Base-by-base conservation (phyloP, 2,888 invertebrate species). In the Dasysyrphus tricinctus region DNA sequence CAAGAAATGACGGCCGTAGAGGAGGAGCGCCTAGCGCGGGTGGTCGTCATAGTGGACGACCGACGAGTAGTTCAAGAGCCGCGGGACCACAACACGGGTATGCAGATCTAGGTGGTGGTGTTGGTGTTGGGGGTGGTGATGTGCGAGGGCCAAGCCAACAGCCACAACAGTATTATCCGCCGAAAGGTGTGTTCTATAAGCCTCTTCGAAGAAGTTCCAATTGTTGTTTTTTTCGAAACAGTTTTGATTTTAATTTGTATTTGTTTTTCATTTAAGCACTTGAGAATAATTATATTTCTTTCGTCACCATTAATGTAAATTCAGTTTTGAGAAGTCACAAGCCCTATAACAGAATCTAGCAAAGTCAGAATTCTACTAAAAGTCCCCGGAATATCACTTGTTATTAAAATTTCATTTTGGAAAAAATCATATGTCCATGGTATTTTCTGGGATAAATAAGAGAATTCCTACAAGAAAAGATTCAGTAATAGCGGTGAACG, bases 151-250 rank as follows among this genome's bases (percentile, higher is more conserved):
- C 88, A 90, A 90, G 90, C 90, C 90, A 89, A 88, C 89, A 88
- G 88, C 88, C 89, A 81, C 91, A 96, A 91, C 96, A 96, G 91
- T 95, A 96, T 92, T 95, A 95, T 93, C 94, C 95, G 89, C 95
- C 95, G 89, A 96, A 95, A 95, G 95, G 95, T 95, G 92, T 91
- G 93, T 92, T 88, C 90, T 89, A 88, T 88, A 89, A 90, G 88
- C 89, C 89, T 70, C 88, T 88, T 51, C 88, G 88, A 88, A 81
- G 14, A 7, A 86, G 67, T 77, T 51, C 42, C 59, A 78, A 19
- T 75, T 79, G 63, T 88, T 83, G 54, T 73, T 67, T 44, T 42
- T 44, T 73, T 14, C 24, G 14, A 24, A 29, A 72, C 16, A 16
- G 14, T 8, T 32, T 32, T 56, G 51, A 6, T 16, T 69, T 67